Evolutionary conservation across 2,888 invertebrate species (phyloP), one percentile per base, ranked within the genome.

Genomic region (Leptinotarsa tumamoca): DNA sequence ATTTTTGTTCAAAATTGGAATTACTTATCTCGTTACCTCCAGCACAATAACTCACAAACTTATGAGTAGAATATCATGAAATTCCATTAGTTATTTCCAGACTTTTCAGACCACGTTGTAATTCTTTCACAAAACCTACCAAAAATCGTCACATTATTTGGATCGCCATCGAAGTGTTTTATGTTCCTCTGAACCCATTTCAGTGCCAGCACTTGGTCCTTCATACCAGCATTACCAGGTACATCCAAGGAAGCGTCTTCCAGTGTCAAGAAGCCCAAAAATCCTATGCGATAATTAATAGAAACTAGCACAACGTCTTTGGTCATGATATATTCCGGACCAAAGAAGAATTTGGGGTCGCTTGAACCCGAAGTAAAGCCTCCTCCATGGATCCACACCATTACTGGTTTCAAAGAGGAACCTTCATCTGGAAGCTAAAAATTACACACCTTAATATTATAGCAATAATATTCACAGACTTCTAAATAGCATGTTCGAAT

Each of bases 151-250:
- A 89, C 88, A 69, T 89, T 89, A 3, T 87, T 80, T 0, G 88
- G 84, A 82, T 89, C 87, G 3, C 89, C 89, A 18, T 89, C 89
- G 79, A 89, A 89, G 72, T 84, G 84, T 5, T 84, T 79, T 7
- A 88, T 88, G 73, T 89, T 89, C 87, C 80, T 89, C 87, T 89
- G 88, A 0, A 90, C 85, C 90, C 90, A 90, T 74, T 87, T 88
- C 49, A 90, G 79, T 1, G 89, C 90, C 81, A 90, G 78, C 1
- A 88, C 84, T 83, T 89, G 89, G 82, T 90, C 90, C 83, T 90
- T 90, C 0, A 89, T 82, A 4, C 88, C 89, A 0, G 89, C 88
- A 83, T 89, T 89, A 3, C 89, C 89, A 0, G 89, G 89, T 71
- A 89, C 84, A 75, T 86, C 85, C 17, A 89, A 81, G 3, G 85